Evolutionary conservation across 2,113 vertebrate genomes (phyloP), one percentile per base, ranked within the genome.

Genomic region (Noctilio leporinus): DNA sequence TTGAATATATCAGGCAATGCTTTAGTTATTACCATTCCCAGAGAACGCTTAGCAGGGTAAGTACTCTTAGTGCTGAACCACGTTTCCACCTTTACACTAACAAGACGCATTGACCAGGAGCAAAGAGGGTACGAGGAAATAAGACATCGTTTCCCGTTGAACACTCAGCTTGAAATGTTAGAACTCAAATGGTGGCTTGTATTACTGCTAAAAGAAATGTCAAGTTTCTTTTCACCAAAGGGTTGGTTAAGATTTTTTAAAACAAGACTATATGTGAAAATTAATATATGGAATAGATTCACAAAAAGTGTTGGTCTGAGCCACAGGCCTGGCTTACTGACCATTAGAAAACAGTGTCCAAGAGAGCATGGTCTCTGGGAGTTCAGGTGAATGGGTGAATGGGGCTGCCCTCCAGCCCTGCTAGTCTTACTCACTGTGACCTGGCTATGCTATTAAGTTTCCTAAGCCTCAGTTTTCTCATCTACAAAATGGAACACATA

Each of bases 1-100:
- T 59, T 85, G 72, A 94, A 73, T 90, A 65, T 11, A 38, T 20
- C 30, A 67, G 84, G 30, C 22, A 95, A 73, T 24, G 67, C 17
- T 62, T 10, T 30, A 80, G 6, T 62, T 67, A 69, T 40, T 91
- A 78, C 15, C 40, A 53, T 81, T 88, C 22, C n/a, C 35, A 78
- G n/a, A 83, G 12, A 73, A 45, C n/a, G 82, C 47, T 26, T 59
- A 64, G 35, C 7, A 51, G 49, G 78, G 16, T 28, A 2, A 82
- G 16, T 28, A 2, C 20, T 83, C 33, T 89, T 59, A 33, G 4
- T 70, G 24, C 35, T 78, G 51, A 91, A 22, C 15, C 20, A 43
- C 1, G 17, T 65, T 55, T 92, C 43, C 26, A 53, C 70, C n/a
- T 81, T 87, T 2, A 22, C 11, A 69, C 16, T 55, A 86, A 80